Evolutionary conservation across 2,888 invertebrate species (phyloP).

Genomic region (Melanostoma scalare): DNA sequence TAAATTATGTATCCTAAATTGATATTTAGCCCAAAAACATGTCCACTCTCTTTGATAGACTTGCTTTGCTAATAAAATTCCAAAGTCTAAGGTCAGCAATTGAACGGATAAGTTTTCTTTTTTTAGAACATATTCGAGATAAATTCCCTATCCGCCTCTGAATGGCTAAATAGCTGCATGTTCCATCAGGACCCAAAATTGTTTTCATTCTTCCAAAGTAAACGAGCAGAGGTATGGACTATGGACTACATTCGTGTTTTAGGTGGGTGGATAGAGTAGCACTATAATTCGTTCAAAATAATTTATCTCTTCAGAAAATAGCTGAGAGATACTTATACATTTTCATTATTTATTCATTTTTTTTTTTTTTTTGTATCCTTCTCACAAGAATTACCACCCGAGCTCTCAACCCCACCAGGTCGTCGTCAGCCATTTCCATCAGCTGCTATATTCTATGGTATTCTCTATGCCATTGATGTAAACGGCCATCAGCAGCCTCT

Average conservation of each 20-base stretch:
- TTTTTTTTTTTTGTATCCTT: not conserved
- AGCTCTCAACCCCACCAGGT: not conserved
- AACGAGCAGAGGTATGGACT: not conserved
- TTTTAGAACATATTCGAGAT: no score
- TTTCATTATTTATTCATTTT: conserved; percentile 56
- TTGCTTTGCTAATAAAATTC: no score
- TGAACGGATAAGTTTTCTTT: no score
- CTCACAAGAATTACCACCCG: conserved; percentile 2
- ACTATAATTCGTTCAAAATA: conserved; percentile 48
- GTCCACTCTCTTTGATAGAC: no score
- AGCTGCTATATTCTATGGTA: conserved; percentile 23
- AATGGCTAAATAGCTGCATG: conserved; percentile 13
- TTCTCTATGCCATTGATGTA: conserved; percentile 55
- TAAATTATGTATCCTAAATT: no score
- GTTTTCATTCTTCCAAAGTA: not conserved
- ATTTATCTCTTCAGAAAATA: conserved; percentile 45
- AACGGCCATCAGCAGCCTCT: conserved; percentile 21
- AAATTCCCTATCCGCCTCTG: not conserved
- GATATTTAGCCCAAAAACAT: no score
- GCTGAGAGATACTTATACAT: conserved; percentile 43
- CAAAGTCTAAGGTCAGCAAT: no score
- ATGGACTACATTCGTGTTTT: not conserved
- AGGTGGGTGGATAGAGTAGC: not conserved
- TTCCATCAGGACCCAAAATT: not conserved
- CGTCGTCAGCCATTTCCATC: conserved; percentile 2